phyloP scores from a whole-genome alignment of 2,888 invertebrate genomes.

The Monopis laevigella region DNA sequence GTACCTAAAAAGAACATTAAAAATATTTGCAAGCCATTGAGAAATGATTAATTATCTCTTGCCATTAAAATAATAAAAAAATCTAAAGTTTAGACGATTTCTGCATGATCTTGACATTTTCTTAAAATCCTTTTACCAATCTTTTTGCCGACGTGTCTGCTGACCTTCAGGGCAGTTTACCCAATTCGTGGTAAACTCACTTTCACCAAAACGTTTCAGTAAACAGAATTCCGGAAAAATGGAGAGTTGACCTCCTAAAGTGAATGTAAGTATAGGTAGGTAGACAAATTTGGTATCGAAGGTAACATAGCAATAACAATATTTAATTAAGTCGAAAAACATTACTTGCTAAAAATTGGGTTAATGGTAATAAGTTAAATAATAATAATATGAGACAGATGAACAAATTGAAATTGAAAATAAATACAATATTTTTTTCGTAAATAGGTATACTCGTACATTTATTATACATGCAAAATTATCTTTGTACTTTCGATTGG shows the following conservation, averaged over 20 bases:
- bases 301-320: conserved; percentile 10
- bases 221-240: conserved; percentile 16
- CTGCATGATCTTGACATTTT: conserved; percentile 10
- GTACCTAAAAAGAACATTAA: too few species aligned
- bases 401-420: too few species aligned
- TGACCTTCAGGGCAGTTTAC: conserved; percentile 14
- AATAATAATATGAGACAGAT: background rate
- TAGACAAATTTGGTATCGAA: conserved; percentile 10
- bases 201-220: conserved; percentile 46
- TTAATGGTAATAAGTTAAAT: conserved; percentile 1
- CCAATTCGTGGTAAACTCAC: conserved; percentile 25
- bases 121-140: conserved; percentile 10
- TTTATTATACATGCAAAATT: too few species aligned
- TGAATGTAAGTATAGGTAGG: conserved; percentile 5
- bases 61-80: too few species aligned
- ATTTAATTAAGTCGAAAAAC: conserved; percentile 7
- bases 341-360: conserved; percentile 5
- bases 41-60: too few species aligned
- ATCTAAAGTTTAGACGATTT: too few species aligned
- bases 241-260: conserved; percentile 8
- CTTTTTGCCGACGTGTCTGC: conserved; percentile 12
- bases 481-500: too few species aligned
- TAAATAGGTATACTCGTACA: too few species aligned
- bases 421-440: too few species aligned
- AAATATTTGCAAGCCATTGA: too few species aligned